phyloP scores from a whole-genome alignment of 1,140 invertebrate species.

The Odontomachus brunneus region DNA sequence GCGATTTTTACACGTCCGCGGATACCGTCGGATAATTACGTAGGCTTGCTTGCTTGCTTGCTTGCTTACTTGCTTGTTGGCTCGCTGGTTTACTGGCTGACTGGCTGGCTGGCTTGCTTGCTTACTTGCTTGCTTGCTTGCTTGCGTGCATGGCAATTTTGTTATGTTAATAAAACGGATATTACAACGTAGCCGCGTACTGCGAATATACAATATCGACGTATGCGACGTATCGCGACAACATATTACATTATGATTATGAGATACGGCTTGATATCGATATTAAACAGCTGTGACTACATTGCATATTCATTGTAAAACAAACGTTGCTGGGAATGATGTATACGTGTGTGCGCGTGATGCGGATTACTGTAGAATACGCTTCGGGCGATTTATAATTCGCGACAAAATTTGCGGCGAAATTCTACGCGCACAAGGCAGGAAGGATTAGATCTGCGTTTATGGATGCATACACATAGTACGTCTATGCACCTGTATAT shows the following conservation, averaged over 20 bases:
- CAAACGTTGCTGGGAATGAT: constrained; percentile 11
- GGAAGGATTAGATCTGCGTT: too few species aligned
- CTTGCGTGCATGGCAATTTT: not conserved
- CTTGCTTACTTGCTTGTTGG: too few species aligned
- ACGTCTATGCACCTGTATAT: too few species aligned
- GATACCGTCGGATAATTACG: not conserved
- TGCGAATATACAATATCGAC: constrained; percentile 34
- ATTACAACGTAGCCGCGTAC: constrained; percentile 14
- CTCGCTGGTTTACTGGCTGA: too few species aligned
- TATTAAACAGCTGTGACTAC: constrained; percentile 20
- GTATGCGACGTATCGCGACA: constrained; percentile 19
- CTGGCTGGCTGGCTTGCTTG: too few species aligned
- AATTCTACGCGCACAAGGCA: too few species aligned
- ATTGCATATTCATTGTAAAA: constrained; percentile 39
- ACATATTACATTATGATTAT: constrained; percentile 52
- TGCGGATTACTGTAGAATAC: too few species aligned
- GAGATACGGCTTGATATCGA: constrained; percentile 36
- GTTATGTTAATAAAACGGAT: constrained; percentile 37
- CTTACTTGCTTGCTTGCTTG: not conserved
- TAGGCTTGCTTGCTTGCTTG: not conserved
- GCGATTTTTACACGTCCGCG: too few species aligned
- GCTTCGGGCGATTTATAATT: too few species aligned
- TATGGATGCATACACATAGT: too few species aligned
- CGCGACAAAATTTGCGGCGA: too few species aligned
- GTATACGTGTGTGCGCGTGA: too few species aligned